Conservation (phyloP, 2,888 invertebrate genomes). For the Brachypalpus laphriformis region DNA sequence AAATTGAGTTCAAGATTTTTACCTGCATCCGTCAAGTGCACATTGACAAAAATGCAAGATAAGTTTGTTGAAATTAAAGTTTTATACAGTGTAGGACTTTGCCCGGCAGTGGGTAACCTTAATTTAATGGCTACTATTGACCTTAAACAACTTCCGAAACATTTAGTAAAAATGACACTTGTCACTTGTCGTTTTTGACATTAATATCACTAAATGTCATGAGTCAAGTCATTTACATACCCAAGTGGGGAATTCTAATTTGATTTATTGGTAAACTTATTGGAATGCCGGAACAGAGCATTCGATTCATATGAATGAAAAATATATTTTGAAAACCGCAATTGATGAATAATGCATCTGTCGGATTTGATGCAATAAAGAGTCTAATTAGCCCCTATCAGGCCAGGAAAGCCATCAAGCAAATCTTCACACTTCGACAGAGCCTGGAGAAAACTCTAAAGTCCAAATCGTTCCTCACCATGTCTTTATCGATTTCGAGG, state of each 20-base stretch:
- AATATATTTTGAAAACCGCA: neutral
- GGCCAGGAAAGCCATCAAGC: too few species aligned
- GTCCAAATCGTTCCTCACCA: too few species aligned
- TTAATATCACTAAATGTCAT: neutral
- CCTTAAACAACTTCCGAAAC: constrained; percentile 2
- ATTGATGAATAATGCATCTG: neutral
- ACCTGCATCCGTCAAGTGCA: constrained; percentile 2
- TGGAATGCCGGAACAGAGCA: neutral
- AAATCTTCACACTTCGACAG: too few species aligned
- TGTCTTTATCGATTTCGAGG: too few species aligned
- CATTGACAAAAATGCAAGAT: neutral
- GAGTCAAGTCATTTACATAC: neutral
- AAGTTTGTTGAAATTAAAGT: neutral
- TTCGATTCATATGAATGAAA: neutral
- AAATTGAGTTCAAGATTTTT: constrained; percentile 57
- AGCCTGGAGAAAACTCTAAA: too few species aligned
- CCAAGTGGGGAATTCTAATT: neutral
- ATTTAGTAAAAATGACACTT: neutral
- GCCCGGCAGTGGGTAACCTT: neutral
- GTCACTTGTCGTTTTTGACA: neutral
- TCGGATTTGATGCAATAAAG: too few species aligned
- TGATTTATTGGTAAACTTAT: neutral
- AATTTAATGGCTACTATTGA: constrained; percentile 5
- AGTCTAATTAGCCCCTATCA: too few species aligned
- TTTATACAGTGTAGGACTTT: neutral